These are phyloP conservation scores for Philonicus albiceps DNA, from an alignment of 2,888 invertebrate genomes.

Conservation along the genomic window DNA sequence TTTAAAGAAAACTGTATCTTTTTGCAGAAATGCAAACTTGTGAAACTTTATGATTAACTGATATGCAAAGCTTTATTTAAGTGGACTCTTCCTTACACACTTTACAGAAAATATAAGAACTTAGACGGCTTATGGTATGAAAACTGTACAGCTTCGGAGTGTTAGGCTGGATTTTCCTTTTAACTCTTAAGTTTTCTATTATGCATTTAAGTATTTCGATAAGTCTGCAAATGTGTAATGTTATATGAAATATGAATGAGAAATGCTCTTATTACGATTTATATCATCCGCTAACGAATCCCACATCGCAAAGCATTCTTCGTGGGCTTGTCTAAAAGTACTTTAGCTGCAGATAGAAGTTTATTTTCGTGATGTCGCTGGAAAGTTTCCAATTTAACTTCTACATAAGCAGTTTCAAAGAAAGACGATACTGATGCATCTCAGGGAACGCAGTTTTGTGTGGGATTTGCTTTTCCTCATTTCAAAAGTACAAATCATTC, in stretches of 20 bases:
- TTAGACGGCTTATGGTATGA: too few relatives aligned
- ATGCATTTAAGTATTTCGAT: neutral
- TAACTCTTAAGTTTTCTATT: neutral
- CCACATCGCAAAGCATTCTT: neutral
- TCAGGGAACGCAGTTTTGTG: slow-evolving; percentile 19
- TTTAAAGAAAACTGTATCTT: too few relatives aligned
- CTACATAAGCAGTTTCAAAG: neutral
- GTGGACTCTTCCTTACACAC: too few relatives aligned
- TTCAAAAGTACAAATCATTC: slow-evolving; percentile 36
- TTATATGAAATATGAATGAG: neutral
- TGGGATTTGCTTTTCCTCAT: slow-evolving; percentile 8
- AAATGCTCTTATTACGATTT: neutral
- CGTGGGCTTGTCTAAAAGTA: neutral
- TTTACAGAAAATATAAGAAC: too few relatives aligned
- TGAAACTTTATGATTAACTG: too few relatives aligned
- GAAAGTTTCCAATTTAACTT: slow-evolving; percentile 36
- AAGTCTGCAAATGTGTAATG: neutral
- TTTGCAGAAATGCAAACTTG: too few relatives aligned
- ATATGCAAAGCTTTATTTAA: too few relatives aligned
- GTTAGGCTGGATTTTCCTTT: neutral
- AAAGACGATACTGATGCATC: slow-evolving; percentile 7
- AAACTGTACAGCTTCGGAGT: neutral
- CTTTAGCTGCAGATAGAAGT: neutral
- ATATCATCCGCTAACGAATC: neutral
- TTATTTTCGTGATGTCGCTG: slow-evolving; percentile 12